Conservation (phyloP, 2,888 invertebrate species). For the Lycocerus yunnanus region DNA sequence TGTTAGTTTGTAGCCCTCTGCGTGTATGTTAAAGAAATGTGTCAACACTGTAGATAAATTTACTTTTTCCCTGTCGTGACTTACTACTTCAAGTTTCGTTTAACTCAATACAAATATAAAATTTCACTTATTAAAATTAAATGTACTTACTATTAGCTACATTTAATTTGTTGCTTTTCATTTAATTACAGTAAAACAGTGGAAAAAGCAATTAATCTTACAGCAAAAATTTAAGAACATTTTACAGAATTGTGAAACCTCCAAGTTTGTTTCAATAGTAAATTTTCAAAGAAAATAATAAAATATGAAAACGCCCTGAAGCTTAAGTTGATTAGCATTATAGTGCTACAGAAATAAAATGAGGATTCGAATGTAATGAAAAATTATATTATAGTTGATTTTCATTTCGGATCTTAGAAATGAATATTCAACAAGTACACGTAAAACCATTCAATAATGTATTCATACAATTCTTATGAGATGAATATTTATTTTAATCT, state of each 20-base stretch:
- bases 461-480: neutral
- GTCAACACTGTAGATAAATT: constrained; percentile 16
- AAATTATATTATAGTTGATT: neutral
- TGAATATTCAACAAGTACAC: neutral
- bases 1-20: constrained; percentile 8
- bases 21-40: constrained; percentile 15
- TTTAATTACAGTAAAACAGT: neutral
- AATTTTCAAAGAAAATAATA: neutral
- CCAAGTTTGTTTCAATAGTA: neutral
- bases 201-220: neutral
- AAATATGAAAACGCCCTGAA: neutral
- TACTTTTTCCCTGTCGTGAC: constrained; percentile 14
- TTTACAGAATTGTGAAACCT: neutral
- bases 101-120: constrained; percentile 12
- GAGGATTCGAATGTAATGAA: neutral
- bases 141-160: neutral
- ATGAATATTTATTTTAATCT: neutral
- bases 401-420: neutral
- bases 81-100: constrained; percentile 10
- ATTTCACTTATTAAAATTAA: constrained; percentile 9
- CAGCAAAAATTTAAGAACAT: no score
- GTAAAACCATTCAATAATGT: neutral
- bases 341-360: neutral
- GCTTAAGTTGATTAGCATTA: neutral
- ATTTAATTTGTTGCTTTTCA: neutral